phyloP scores from a whole-genome alignment of 30 jellyfish, hydroid and myxozoan species.

The Turritopsis dohrnii region DNA sequence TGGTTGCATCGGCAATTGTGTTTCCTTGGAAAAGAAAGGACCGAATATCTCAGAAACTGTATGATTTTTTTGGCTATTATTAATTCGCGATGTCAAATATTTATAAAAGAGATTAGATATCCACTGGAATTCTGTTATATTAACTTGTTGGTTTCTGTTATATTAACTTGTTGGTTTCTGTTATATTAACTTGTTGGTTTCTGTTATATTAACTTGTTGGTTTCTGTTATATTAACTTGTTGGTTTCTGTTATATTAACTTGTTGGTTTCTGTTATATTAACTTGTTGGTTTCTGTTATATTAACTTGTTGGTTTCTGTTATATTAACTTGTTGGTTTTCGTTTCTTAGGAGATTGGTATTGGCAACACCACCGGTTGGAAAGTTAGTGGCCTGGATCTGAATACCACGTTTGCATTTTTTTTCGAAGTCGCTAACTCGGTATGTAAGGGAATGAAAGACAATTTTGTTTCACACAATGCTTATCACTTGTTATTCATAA shows the following conservation, averaged over 20 bases:
- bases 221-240: too few species aligned
- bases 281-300: too few species aligned
- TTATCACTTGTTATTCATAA: neutral
- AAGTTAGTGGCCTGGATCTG: constrained; percentile 82
- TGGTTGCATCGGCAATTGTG: constrained; percentile 99
- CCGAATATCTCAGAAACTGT: constrained; percentile 92
- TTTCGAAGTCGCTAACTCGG: constrained; percentile 96
- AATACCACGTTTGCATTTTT: constrained; percentile 66
- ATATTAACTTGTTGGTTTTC: too few species aligned
- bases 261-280: too few species aligned
- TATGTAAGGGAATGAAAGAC: neutral
- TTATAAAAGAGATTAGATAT: neutral
- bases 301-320: too few species aligned
- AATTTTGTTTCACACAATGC: neutral
- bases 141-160: too few species aligned
- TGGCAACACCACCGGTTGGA: constrained; percentile 97
- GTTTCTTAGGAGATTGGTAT: constrained; percentile 84
- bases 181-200: too few species aligned
- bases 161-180: too few species aligned
- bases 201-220: too few species aligned
- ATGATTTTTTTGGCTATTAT: constrained; percentile 10
- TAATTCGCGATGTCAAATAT: neutral
- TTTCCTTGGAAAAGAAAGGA: constrained; percentile 70
- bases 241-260: too few species aligned
- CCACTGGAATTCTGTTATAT: too few species aligned